These are phyloP conservation scores for Protonemura montana DNA, from an alignment of 2,888 invertebrate genomes.

Conservation along the genomic window DNA sequence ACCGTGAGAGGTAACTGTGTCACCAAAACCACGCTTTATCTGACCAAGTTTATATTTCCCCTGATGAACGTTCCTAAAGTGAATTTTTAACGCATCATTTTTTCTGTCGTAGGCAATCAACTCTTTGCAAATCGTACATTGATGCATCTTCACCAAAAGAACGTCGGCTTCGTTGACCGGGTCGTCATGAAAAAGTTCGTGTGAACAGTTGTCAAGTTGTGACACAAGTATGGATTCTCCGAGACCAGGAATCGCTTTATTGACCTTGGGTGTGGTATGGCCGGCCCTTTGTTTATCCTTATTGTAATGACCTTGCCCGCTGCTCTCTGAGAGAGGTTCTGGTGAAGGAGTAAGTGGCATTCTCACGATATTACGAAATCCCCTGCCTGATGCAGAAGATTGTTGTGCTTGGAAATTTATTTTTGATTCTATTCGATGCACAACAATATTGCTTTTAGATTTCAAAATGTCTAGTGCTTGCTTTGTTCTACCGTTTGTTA, in stretches of 20 bases:
- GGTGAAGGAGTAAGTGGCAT: slow-evolving; percentile 25
- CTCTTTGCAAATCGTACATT: not conserved
- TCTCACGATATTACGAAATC: not conserved
- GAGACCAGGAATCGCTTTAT: not conserved
- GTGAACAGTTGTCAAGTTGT: not conserved
- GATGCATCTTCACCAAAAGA: not conserved
- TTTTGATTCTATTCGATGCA: not conserved
- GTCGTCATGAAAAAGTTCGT: not conserved
- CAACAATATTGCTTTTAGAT: not conserved
- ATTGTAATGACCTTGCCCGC: not conserved
- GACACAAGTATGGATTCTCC: not conserved
- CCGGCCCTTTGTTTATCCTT: not conserved
- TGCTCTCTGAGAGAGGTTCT: not conserved
- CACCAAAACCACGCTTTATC: not conserved
- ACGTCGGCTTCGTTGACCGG: not conserved
- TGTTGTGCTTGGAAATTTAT: too few relatives aligned
- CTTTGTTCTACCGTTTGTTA: not conserved
- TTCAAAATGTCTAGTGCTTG: not conserved
- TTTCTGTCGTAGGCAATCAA: not conserved
- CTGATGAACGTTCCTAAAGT: not conserved
- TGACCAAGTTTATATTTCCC: not conserved
- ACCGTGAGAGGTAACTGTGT: not conserved
- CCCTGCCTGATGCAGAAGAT: not conserved
- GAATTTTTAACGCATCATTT: not conserved
- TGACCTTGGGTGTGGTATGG: not conserved